These are phyloP conservation scores for Hyperopisus bebe DNA, from an alignment of 2,113 vertebrate genomes.

Conservation along the genomic window DNA sequence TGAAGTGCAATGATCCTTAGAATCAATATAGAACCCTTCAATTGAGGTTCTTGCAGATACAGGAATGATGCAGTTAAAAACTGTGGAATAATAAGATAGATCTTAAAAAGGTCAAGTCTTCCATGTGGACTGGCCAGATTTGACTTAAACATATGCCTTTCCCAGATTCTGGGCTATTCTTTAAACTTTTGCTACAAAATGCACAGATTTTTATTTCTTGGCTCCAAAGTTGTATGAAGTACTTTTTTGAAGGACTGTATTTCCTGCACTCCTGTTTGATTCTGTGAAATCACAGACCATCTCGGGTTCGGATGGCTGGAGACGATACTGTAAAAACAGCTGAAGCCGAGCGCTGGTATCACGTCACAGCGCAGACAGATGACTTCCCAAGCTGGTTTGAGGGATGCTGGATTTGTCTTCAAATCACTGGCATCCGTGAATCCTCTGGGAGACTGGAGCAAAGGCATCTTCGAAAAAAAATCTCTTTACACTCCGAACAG, in stretches of 20 bases:
- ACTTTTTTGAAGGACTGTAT: background rate
- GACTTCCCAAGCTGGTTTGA: background rate
- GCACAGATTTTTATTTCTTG: background rate
- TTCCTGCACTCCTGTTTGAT: background rate
- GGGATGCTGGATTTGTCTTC: constrained; percentile 16
- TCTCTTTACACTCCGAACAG: background rate
- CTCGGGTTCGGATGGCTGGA: background rate
- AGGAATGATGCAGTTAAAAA: background rate
- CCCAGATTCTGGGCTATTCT: background rate
- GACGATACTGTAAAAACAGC: background rate
- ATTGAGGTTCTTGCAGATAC: background rate
- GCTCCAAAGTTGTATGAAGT: background rate
- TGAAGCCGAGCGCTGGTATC: background rate
- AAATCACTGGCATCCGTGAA: constrained; percentile 11
- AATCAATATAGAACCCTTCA: background rate
- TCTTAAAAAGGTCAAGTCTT: background rate
- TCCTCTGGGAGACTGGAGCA: background rate
- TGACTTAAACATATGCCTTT: background rate
- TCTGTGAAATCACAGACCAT: background rate
- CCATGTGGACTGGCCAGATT: background rate
- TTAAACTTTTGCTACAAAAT: background rate
- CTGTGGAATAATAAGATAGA: background rate
- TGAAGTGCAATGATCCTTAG: background rate
- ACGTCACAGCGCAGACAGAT: background rate
- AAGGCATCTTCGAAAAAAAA: background rate